A percentile compares a stretch with the other conserved stretches of the same genome.
Conservation (phyloP, 2,113 vertebrate genomes). For the Catharus bicknelli region DNA sequence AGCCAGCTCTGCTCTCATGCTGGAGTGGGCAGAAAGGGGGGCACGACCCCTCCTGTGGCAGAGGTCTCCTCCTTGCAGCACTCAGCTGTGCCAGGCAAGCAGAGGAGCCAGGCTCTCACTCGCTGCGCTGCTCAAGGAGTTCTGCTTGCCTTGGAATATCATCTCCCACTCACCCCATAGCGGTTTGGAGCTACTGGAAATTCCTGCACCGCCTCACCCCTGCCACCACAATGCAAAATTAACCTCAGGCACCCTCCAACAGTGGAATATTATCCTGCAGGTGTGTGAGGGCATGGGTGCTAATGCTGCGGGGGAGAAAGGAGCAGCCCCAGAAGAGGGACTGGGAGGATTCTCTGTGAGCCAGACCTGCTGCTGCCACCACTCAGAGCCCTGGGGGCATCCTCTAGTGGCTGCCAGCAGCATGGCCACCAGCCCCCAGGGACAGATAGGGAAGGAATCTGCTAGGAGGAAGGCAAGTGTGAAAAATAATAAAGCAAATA, state of each 20-base stretch:
- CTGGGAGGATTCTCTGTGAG: neutral
- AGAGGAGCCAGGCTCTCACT: neutral
- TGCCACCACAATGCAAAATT: accelerated
- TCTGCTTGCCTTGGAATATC: accelerated
- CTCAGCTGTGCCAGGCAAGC: neutral
- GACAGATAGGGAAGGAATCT: neutral
- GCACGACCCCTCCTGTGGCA: accelerated
- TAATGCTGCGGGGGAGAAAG: neutral
- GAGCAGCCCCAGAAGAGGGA: neutral
- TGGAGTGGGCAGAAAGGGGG: neutral
- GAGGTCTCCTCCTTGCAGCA: accelerated
- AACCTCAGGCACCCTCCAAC: neutral
- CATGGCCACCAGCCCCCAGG: neutral
- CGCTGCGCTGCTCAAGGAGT: neutral
- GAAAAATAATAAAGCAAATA: neutral
- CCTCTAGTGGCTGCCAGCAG: constrained; percentile 7
- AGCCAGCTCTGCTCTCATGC: accelerated
- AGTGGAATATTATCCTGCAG: neutral
- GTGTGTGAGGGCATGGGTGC: neutral
- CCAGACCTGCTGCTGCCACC: too few species aligned
- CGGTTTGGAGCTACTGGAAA: neutral
- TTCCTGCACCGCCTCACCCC: accelerated
- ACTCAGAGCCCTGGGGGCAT: neutral
- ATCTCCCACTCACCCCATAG: accelerated
- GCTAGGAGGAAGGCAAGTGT: neutral